Evolutionary conservation across 2,113 vertebrate species (phyloP).

Genomic region (Terrapene triunguis): DNA sequence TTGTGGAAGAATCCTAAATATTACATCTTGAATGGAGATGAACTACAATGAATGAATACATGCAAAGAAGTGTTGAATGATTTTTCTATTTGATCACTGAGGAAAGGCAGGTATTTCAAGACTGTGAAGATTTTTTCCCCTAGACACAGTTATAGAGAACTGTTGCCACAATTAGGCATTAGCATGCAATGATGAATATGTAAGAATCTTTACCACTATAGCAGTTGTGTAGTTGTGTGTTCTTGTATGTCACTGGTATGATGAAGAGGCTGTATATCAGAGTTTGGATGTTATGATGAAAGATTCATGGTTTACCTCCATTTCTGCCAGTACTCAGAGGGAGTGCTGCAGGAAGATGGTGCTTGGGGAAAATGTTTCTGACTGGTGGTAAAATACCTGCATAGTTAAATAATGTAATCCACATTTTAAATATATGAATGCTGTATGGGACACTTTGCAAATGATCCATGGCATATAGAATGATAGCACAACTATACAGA

Average conservation of each 20-base stretch:
- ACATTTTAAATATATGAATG: background rate
- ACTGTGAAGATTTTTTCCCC: background rate
- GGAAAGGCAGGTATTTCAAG: background rate
- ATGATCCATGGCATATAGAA: background rate
- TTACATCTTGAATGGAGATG: background rate
- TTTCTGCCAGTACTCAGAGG: background rate
- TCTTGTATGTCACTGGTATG: background rate
- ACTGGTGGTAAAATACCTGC: background rate
- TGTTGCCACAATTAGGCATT: background rate
- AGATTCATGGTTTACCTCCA: background rate
- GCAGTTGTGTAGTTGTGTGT: background rate
- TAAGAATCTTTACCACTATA: background rate
- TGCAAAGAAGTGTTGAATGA: background rate
- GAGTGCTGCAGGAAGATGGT: background rate
- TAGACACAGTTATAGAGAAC: background rate
- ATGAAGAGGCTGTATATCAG: background rate
- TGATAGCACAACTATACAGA: background rate
- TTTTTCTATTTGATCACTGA: background rate
- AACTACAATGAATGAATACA: background rate
- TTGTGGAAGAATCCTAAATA: background rate
- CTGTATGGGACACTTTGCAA: background rate
- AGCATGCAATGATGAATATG: background rate
- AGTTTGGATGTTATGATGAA: background rate
- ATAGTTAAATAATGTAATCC: background rate
- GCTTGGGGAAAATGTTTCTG: background rate